Evolutionary conservation across 2,888 invertebrate genomes (phyloP).

Genomic region (Scaptomyza parva): DNA sequence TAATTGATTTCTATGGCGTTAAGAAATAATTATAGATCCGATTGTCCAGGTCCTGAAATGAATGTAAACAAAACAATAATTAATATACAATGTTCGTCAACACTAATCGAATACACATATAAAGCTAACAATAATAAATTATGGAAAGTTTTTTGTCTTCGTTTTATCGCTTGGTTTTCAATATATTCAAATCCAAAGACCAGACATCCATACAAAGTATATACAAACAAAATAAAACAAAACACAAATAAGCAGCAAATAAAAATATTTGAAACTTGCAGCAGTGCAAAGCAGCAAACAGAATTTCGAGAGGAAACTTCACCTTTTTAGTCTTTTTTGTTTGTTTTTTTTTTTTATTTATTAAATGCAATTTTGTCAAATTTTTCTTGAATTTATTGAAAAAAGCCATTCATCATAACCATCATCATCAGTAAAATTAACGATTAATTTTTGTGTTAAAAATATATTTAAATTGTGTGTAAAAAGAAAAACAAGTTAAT

Average conservation of each 20-base stretch:
- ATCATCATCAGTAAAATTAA: constrained; percentile 62
- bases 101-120: constrained; percentile 54
- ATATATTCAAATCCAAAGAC: constrained; percentile 42
- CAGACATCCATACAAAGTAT: constrained; percentile 23
- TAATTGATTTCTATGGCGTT: constrained; percentile 85
- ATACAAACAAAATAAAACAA: constrained; percentile 34
- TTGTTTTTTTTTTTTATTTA: constrained; percentile 36
- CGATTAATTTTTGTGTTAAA: constrained; percentile 75
- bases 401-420: constrained; percentile 78
- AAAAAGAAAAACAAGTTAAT: constrained; percentile 66
- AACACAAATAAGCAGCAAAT: constrained; percentile 50
- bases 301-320: constrained; percentile 83
- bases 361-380: constrained; percentile 47
- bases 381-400: constrained; percentile 48
- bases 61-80: constrained; percentile 49
- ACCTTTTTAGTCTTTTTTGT: constrained; percentile 83
- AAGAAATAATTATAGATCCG: constrained; percentile 87
- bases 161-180: constrained; percentile 18
- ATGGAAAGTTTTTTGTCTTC: constrained; percentile 46
- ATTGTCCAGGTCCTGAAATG: constrained; percentile 87
- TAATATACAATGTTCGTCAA: constrained; percentile 3
- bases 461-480: constrained; percentile 61
- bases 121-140: constrained; percentile 70
- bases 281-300: constrained; percentile 56
- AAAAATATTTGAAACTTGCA: constrained; percentile 44